phyloP scores from a whole-genome alignment of 2,797 vertebrate genomes.

The Enteromius trimaculatus region DNA sequence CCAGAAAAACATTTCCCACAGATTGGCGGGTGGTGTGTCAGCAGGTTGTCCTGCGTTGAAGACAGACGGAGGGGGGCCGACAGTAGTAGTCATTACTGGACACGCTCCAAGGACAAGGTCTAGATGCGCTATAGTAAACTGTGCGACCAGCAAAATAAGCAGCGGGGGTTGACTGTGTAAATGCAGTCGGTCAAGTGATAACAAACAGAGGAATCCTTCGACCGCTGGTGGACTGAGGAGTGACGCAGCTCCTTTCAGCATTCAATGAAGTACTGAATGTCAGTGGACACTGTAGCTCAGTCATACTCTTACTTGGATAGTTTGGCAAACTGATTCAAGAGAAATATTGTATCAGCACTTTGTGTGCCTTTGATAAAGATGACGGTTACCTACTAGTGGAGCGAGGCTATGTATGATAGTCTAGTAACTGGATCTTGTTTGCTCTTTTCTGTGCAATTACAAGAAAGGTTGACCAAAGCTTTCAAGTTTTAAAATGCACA shows the following conservation, averaged over 20 bases:
- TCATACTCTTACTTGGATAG: neutral
- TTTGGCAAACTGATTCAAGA: constrained; percentile 21
- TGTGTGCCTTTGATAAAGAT: neutral
- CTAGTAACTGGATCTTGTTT: neutral
- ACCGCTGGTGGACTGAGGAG: constrained; percentile 51
- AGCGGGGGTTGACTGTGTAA: constrained; percentile 66
- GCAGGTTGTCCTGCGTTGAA: constrained; percentile 53
- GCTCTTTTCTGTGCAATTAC: neutral
- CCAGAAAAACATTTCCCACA: constrained; percentile 53
- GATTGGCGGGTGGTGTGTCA: constrained; percentile 47
- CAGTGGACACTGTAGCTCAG: constrained; percentile 15
- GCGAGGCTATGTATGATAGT: neutral
- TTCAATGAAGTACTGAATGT: constrained; percentile 41
- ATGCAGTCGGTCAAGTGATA: constrained; percentile 63
- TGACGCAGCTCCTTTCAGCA: constrained; percentile 19
- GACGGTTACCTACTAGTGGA: neutral
- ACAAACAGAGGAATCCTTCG: constrained; percentile 63
- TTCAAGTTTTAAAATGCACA: neutral
- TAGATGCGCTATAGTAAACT: constrained; percentile 67
- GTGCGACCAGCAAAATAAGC: constrained; percentile 72
- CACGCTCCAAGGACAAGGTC: constrained; percentile 59
- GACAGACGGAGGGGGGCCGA: constrained; percentile 50
- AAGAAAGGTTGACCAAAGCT: neutral
- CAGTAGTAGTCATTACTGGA: constrained; percentile 59
- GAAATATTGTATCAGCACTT: neutral